phyloP scores from a whole-genome alignment of 2,113 vertebrate species.

The Trinectes maculatus region DNA sequence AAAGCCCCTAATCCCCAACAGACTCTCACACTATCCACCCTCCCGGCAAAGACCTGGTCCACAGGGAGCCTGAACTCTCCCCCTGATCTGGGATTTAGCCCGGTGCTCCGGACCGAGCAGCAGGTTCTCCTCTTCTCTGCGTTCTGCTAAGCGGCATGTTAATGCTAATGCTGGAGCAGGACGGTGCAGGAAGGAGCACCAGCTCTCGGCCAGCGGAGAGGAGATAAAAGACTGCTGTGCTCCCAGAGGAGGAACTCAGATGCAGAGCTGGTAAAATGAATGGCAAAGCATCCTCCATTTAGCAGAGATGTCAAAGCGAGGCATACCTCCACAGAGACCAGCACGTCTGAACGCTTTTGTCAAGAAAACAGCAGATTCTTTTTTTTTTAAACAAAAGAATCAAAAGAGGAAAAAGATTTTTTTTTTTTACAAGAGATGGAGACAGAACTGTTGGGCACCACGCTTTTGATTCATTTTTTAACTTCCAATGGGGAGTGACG shows the following conservation, averaged over 20 bases:
- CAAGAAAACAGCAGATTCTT: too few relatives aligned
- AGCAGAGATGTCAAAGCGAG: slow-evolving; percentile 52
- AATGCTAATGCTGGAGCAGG: slow-evolving; percentile 44
- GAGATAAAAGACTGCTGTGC: slow-evolving; percentile 43
- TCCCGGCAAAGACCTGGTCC: slow-evolving; percentile 43
- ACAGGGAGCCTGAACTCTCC: slow-evolving; percentile 35
- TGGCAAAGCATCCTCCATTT: slow-evolving; percentile 57
- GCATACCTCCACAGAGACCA: slow-evolving; percentile 41
- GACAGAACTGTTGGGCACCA: slow-evolving; percentile 38
- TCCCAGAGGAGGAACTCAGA: slow-evolving; percentile 40
- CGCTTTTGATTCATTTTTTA: slow-evolving; percentile 71
- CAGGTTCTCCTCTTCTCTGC: slow-evolving; percentile 38
- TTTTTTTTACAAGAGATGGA: slow-evolving; percentile 8
- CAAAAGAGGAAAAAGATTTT: not conserved
- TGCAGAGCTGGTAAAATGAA: slow-evolving; percentile 54
- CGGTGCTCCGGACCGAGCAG: slow-evolving; percentile 10
- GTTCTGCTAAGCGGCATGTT: slow-evolving; percentile 46
- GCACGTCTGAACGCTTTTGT: slow-evolving; percentile 41
- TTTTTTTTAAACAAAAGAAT: slow-evolving; percentile 48
- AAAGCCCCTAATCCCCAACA: slow-evolving; percentile 54
- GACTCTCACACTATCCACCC: slow-evolving; percentile 42
- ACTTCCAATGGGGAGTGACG: slow-evolving; percentile 62
- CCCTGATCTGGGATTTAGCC: slow-evolving; percentile 56
- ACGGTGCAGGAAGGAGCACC: slow-evolving; percentile 17
- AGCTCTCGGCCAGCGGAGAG: slow-evolving; percentile 26